Evolutionary conservation across 1,140 invertebrate genomes (phyloP).

Genomic region (Batillaria attramentaria): DNA sequence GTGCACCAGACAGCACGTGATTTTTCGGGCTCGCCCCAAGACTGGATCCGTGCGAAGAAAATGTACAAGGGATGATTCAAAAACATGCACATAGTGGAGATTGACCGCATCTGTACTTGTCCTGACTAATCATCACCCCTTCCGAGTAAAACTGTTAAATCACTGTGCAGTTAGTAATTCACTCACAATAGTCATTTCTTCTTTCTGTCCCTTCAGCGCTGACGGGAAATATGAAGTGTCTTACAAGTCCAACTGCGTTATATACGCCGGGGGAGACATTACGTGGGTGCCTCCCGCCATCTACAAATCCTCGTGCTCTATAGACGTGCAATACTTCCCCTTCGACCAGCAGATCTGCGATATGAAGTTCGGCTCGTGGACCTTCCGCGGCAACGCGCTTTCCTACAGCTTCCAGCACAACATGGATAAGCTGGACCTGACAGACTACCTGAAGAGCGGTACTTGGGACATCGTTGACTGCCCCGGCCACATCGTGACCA

Average conservation of each 20-base stretch:
- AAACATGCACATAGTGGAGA: too few relatives aligned
- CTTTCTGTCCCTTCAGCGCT: slow-evolving; percentile 48
- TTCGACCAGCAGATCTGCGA: slow-evolving; percentile 97
- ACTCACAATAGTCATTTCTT: background rate
- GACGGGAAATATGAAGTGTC: slow-evolving; percentile 74
- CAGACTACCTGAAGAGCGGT: slow-evolving; percentile 98
- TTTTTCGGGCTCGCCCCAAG: too few relatives aligned
- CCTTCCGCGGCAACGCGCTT: slow-evolving; percentile 97
- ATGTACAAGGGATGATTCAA: too few relatives aligned
- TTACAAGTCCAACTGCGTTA: slow-evolving; percentile 97
- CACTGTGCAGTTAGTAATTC: background rate
- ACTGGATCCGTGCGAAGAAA: too few relatives aligned
- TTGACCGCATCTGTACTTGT: too few relatives aligned
- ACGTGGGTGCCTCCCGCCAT: slow-evolving; percentile 99
- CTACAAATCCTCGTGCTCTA: slow-evolving; percentile 98
- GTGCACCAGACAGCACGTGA: too few relatives aligned
- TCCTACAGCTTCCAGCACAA: slow-evolving; percentile 94
- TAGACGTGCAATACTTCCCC: slow-evolving; percentile 98
- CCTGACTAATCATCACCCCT: background rate
- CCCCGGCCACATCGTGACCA: slow-evolving; percentile 74
- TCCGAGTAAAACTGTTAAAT: background rate
- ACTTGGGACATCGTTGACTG: slow-evolving; percentile 99
- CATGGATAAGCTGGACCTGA: slow-evolving; percentile 95
- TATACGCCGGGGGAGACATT: slow-evolving; percentile 92
- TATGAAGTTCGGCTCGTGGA: slow-evolving; percentile 99